phyloP scores from a whole-genome alignment of 37 sponge, comb jelly and placozoan genomes.

The Oopsacas minuta region DNA sequence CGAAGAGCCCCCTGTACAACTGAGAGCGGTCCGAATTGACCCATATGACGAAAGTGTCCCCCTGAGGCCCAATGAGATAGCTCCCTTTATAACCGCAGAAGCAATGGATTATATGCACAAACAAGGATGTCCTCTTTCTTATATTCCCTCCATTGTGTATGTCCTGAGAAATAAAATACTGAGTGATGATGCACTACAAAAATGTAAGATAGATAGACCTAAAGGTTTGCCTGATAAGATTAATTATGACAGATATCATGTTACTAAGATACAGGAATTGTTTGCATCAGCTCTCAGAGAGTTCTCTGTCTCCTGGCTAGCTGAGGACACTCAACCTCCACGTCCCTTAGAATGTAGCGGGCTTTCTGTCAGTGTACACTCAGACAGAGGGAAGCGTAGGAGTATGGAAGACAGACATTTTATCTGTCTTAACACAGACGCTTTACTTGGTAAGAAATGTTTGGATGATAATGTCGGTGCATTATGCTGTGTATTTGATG shows the following conservation, averaged over 20 bases:
- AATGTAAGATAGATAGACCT: not conserved
- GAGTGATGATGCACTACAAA: not conserved
- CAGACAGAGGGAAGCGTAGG: slow-evolving; percentile 36
- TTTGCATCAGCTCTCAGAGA: not conserved
- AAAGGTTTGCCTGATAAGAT: not conserved
- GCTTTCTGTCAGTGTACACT: not conserved
- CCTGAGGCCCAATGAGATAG: not conserved
- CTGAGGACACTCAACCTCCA: not conserved
- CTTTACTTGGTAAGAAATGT: slow-evolving; percentile 29
- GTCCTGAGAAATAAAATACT: not conserved
- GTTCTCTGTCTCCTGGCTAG: not conserved
- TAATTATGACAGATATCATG: not conserved
- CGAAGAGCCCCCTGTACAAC: not conserved
- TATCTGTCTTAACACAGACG: slow-evolving; percentile 60
- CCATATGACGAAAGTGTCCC: not conserved
- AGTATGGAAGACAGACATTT: slow-evolving; percentile 97
- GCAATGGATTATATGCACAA: not conserved
- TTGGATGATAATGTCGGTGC: slow-evolving; percentile 3
- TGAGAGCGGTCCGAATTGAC: not conserved
- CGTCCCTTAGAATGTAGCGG: slow-evolving; percentile 5
- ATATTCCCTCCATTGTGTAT: not conserved
- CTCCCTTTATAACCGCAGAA: not conserved
- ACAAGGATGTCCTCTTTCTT: not conserved
- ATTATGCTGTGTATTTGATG: slow-evolving; percentile 83
- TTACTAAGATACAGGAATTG: not conserved